Evolutionary conservation across 2,797 vertebrate species (phyloP), one percentile per base, ranked within the genome.

Genomic region (Gymnodraco acuticeps): DNA sequence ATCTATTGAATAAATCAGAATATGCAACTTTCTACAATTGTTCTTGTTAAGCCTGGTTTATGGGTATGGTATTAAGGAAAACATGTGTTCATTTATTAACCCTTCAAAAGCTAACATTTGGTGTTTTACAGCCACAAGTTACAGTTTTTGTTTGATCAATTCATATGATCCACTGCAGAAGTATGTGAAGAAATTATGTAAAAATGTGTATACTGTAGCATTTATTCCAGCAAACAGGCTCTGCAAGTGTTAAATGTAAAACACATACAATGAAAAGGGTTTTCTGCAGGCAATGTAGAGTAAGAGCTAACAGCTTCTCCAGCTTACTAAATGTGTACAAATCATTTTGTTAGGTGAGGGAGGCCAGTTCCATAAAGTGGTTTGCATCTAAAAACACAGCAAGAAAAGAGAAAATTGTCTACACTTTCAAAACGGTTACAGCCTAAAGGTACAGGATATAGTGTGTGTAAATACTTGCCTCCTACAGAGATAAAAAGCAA

Each of bases 401-500:
- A 9, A 41, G 15, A 56, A 19, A n/a, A 23, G 13, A 41, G 14
- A 42, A 47, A 53, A 33, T 10, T 31, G 11, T 17, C 6, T 50
- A 19, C n/a, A 38, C 31, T 52, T 33, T 19, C 2, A 23, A 23
- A 43, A 38, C 14, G 10, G 23, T 38, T 38, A 38, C 33, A 38
- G 33, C 33, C 33, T n/a, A 51, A 2, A 51, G 13, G 11, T 52
- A n/a, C 1, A 38, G 15, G 10, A 45, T 11, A 52, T 5, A 3
- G 33, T 7, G 33, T 8, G 8, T 20, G 31, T 12, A 33, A 56
- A 60, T 33, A 74, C 94, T 93, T 86, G 94, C 97, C 97, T 92
- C 96, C 96, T 13, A 97, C 95, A 0, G 97, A 98, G 70, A 98
- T 96, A 89, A 98, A 98, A 77, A 98, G 96, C 82, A 98, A 76